Base-by-base conservation (phyloP, 2,888 invertebrate genomes). In the Acrobasis suavella region DNA sequence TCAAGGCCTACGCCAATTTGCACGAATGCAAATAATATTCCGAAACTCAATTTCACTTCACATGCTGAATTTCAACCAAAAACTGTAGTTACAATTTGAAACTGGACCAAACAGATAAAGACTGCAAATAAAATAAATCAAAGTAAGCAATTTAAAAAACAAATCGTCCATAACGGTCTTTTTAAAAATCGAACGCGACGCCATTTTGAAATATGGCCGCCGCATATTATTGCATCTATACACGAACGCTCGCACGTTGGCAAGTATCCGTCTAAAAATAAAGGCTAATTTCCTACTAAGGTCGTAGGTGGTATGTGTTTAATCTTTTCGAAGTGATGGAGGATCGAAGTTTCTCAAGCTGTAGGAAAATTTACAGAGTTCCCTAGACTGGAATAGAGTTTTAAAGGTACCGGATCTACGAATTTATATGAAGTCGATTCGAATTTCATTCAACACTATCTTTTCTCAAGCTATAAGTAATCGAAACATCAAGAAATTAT, bases 221-320 rank as follows among this genome's bases (percentile, higher is more conserved):
- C 72, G 76, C 76, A 80, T 80, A 81, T 81, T 83, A 88, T 86
- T 78, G 86, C 82, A 70, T 68, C 71, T 72, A 68, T 77, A 80
- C 87, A 86, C 85, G 87, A 85, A 86, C 75, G 73, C 69, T 72
- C 61, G 74, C 75, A 73, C 72, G 74, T 68, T 62, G 72, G 62
- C 67, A 71, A 68, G 72, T 79, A 77, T 82, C 75, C 78, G 75
- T 76, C 86, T 88, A 87, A 84, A 89, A 89, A 89, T 89, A 88
- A 87, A 87, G 83, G 84, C 87, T 88, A 87, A 89, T 89, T 89
- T 85, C 82, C 87, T 81, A 78, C 84, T 78, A 32, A 81, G 78
- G 81, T 80, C 69, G 77, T 73, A 77, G 76, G 80, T 82, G 81
- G 83, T 77, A 76, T 77, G 77, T 70, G 72, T 78, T 77, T 77